Conservation (phyloP, 2,888 invertebrate species). For the Brachylomia viminalis region DNA sequence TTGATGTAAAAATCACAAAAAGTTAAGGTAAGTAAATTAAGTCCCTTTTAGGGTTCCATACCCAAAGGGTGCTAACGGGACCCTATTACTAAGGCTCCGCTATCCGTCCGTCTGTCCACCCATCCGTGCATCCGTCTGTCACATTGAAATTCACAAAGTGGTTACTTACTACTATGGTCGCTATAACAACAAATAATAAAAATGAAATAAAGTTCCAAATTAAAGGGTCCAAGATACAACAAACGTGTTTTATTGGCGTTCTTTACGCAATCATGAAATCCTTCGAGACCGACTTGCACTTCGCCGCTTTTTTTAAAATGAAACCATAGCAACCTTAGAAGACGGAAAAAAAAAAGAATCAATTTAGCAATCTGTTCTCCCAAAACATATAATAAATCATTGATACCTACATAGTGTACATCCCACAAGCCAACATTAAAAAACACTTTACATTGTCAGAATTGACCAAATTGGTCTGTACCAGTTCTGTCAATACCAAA, state of each 20-base stretch:
- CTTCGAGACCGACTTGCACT: background rate
- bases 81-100: background rate
- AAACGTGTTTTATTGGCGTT: background rate
- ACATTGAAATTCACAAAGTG: background rate
- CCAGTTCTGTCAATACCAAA: conserved; percentile 48
- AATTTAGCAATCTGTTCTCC: background rate
- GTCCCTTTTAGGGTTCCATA: background rate
- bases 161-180: background rate
- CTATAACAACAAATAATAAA: background rate
- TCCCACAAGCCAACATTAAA: conserved; percentile 26
- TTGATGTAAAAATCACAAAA: background rate
- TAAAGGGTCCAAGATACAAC: background rate
- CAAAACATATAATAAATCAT: conserved; percentile 9
- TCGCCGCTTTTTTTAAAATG: background rate
- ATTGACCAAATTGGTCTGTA: conserved; percentile 48
- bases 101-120: background rate
- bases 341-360: background rate
- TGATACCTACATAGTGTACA: background rate
- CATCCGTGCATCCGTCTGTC: background rate
- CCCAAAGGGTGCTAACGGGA: background rate
- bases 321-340: background rate
- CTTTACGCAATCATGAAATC: background rate
- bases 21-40: background rate
- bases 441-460: conserved; percentile 36
- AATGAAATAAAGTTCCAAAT: background rate